Evolutionary conservation across 2,797 vertebrate species (phyloP).

Genomic region (Malacoraja senta): DNA sequence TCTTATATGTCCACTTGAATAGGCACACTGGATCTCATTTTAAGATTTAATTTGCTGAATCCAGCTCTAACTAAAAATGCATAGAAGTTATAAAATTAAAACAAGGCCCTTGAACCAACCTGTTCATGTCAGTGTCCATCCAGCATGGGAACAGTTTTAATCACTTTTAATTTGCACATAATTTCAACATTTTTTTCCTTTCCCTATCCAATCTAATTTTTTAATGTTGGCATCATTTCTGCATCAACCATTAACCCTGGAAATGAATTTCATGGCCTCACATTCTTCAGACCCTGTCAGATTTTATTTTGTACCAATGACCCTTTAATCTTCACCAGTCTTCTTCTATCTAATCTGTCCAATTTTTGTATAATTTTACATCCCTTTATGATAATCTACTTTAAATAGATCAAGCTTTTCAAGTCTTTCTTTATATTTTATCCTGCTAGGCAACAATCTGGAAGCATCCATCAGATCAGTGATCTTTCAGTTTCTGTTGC

Average conservation of each 20-base stretch:
- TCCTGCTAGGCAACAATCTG: not conserved
- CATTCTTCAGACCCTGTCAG: too few relatives aligned
- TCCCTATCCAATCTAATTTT: not conserved
- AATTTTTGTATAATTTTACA: not conserved
- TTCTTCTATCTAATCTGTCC: not conserved
- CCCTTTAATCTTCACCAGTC: not conserved
- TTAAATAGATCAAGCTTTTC: not conserved
- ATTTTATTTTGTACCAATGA: not conserved
- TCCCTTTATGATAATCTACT: not conserved
- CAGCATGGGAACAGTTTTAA: not conserved
- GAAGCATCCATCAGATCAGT: not conserved
- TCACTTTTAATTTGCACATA: not conserved
- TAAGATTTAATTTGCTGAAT: not conserved
- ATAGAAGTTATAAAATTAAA: not conserved
- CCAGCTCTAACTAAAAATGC: not conserved
- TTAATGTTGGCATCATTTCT: not conserved
- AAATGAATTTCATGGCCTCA: not conserved
- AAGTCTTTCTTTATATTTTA: not conserved
- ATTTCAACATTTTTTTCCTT: not conserved
- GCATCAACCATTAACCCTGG: not conserved
- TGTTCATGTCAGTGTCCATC: not conserved
- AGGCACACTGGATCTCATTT: not conserved
- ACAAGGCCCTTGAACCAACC: not conserved
- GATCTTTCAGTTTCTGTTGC: too few relatives aligned
- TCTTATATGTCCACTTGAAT: constrained; percentile 13